phyloP scores from a whole-genome alignment of 2,113 vertebrate species.

The Corydoras maculifer region DNA sequence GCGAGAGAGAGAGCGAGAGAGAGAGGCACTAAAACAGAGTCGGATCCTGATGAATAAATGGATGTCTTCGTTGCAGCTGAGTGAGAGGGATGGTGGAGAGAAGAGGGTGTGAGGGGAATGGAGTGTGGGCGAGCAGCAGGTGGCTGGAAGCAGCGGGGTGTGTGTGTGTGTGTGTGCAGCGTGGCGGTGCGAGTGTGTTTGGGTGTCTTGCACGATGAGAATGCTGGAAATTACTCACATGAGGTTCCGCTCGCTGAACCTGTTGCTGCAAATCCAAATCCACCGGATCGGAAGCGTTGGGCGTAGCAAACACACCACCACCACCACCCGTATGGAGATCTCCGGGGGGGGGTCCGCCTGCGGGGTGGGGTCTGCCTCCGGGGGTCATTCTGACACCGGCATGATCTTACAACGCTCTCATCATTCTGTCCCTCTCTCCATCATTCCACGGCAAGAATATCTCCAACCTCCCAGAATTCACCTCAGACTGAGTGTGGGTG shows the following conservation, averaged over 20 bases:
- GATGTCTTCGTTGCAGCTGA: constrained; percentile 32
- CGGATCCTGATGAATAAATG: constrained; percentile 41
- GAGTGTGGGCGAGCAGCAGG: constrained; percentile 33
- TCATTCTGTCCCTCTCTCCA: no score
- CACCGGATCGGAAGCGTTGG: no score
- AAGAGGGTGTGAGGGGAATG: not conserved
- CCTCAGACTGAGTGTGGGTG: not conserved
- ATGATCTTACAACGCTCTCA: no score
- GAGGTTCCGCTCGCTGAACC: not conserved
- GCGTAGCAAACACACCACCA: constrained; percentile 1
- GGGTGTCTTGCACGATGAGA: not conserved
- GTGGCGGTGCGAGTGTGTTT: constrained; percentile 19
- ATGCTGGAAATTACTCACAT: not conserved
- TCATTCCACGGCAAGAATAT: not conserved
- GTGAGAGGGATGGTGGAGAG: constrained; percentile 32
- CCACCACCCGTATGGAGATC: not conserved
- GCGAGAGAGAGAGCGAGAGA: constrained; percentile 25
- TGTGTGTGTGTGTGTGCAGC: constrained; percentile 7
- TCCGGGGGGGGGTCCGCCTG: not conserved
- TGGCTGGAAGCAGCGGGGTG: not conserved
- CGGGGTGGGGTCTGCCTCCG: not conserved
- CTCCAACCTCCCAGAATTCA: not conserved
- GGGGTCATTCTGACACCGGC: no score
- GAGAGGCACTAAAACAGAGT: constrained; percentile 17
- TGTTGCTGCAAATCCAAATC: not conserved